Conservation (phyloP, 2,113 vertebrate genomes). For the Phrynosoma blainvillii region DNA sequence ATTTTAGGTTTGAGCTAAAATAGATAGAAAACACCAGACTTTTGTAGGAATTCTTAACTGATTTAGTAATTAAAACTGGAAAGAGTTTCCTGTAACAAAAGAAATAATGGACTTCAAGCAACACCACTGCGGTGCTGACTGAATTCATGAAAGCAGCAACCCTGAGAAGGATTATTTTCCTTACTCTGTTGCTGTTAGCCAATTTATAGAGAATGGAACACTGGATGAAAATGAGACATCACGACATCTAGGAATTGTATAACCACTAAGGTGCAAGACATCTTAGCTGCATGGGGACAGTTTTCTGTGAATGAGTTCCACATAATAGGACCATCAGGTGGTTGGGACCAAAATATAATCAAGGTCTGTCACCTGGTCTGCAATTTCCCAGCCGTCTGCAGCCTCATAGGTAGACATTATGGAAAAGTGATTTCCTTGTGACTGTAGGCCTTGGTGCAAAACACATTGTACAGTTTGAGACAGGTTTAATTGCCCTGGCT, state of each 20-base stretch:
- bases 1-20: neutral
- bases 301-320: neutral
- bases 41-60: neutral
- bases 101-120: neutral
- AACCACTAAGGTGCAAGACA: neutral
- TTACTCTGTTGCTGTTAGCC: neutral
- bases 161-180: neutral
- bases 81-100: neutral
- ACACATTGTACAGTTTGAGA: no score
- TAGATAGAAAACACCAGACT: neutral
- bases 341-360: neutral
- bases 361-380: neutral
- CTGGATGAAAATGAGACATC: neutral
- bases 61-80: constrained; percentile 8
- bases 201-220: neutral
- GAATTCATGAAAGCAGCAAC: neutral
- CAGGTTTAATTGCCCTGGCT: no score
- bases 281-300: no score
- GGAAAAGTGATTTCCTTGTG: neutral
- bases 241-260: neutral
- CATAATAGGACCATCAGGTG: neutral
- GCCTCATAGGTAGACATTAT: neutral
- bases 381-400: neutral
- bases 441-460: neutral
- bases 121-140: neutral